A percentile compares a stretch with the other conserved stretches of the same genome.
These are phyloP conservation scores for Tympanoctomys barrerae DNA, from an alignment of 2,797 vertebrate species.

Conservation along the genomic window DNA sequence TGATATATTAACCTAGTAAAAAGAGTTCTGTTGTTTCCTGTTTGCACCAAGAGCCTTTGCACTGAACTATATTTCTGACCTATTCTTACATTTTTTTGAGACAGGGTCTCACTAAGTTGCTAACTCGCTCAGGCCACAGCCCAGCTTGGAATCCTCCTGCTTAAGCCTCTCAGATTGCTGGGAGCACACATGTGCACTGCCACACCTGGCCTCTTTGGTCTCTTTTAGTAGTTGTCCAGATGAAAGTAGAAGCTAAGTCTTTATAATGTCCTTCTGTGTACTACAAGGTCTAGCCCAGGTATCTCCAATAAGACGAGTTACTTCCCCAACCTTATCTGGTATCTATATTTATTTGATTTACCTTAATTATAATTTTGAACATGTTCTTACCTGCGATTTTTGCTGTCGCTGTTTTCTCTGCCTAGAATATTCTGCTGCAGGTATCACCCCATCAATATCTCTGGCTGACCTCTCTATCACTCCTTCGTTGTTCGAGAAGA, in stretches of 20 bases:
- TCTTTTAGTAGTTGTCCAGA: background rate
- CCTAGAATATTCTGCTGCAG: background rate
- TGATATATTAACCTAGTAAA: background rate
- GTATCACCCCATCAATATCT: background rate
- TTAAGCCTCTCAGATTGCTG: background rate
- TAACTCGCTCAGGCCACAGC: background rate
- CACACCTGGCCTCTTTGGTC: background rate
- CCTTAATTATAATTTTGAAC: background rate
- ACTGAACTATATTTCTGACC: background rate
- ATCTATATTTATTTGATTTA: background rate
- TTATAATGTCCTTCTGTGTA: background rate
- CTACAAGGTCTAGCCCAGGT: background rate
- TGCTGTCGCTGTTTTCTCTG: background rate
- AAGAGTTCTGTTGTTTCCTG: background rate
- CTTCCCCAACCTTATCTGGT: background rate
- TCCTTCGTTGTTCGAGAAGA: slow-evolving; percentile 10
- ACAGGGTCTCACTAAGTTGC: background rate
- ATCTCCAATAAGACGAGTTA: background rate
- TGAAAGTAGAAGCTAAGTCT: background rate
- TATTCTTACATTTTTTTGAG: background rate
- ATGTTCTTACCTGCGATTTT: background rate
- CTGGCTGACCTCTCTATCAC: background rate
- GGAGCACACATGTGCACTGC: background rate
- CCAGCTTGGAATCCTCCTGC: background rate
- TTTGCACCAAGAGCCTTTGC: background rate